Conservation (phyloP, 2,113 vertebrate genomes). For the Manacus vitellinus region DNA sequence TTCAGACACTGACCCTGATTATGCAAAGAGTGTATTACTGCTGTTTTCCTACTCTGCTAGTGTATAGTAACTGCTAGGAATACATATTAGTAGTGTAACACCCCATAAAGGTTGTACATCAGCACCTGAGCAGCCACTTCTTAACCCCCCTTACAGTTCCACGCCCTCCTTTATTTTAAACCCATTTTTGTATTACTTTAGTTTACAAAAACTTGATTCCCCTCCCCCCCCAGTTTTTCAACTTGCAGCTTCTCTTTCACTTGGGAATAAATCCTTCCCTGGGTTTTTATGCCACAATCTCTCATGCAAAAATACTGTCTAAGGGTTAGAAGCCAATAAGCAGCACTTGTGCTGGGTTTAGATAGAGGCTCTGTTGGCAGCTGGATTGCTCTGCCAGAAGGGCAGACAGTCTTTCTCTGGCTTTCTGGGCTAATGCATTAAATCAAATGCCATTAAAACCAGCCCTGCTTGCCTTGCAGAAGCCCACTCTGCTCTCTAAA, state of each 20-base stretch:
- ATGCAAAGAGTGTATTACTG: background rate
- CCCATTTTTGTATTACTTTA: background rate
- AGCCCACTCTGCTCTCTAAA: constrained; percentile 85
- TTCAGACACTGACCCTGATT: background rate
- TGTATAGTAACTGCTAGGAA: background rate
- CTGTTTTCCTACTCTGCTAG: background rate
- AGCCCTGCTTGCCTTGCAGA: constrained; percentile 70
- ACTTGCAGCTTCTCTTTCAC: background rate
- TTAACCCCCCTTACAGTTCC: background rate
- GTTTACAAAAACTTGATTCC: background rate
- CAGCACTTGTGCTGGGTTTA: background rate
- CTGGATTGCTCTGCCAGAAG: background rate
- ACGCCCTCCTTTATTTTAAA: background rate
- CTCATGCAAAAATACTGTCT: background rate
- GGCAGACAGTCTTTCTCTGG: background rate
- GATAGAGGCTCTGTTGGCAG: background rate
- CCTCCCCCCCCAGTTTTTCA: background rate
- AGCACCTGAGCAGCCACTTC: background rate
- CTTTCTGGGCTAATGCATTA: background rate
- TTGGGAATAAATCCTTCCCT: background rate
- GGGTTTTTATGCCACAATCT: background rate
- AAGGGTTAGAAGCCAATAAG: background rate
- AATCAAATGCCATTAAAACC: background rate
- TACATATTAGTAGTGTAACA: background rate
- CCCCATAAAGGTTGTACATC: background rate